A percentile compares a stretch with the other conserved stretches of the same genome.
These are phyloP conservation scores for Pangasius djambal DNA, from an alignment of 2,797 vertebrate species.

Conservation along the genomic window DNA sequence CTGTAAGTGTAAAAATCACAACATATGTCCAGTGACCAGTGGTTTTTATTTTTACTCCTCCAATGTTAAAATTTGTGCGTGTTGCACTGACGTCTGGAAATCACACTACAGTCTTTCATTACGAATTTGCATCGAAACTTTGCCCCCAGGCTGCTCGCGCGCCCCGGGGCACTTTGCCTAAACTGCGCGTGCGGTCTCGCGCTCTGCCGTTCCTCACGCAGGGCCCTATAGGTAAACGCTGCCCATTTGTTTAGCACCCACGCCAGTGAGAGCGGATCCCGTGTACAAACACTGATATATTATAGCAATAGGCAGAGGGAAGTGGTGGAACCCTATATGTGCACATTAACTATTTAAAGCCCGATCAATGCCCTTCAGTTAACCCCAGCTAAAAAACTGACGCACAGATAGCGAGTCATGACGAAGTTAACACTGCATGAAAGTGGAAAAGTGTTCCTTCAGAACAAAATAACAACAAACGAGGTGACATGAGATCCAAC, in stretches of 20 bases:
- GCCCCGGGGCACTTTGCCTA: conserved; percentile 55
- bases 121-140: conserved; percentile 51
- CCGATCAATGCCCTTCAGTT: conserved; percentile 66
- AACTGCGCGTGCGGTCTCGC: conserved; percentile 46
- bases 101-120: conserved; percentile 47
- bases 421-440: conserved; percentile 29
- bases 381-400: conserved; percentile 61
- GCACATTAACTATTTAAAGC: conserved; percentile 71
- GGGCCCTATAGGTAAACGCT: conserved; percentile 53
- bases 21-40: neutral
- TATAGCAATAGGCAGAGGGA: conserved; percentile 58
- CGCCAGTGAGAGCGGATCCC: conserved; percentile 51
- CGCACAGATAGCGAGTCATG: conserved; percentile 50
- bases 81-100: conserved; percentile 52
- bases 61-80: conserved; percentile 36
- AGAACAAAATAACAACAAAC: neutral
- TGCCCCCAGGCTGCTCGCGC: conserved; percentile 36
- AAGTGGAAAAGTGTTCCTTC: conserved; percentile 16
- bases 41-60: neutral
- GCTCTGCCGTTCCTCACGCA: conserved; percentile 33
- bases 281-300: conserved; percentile 62
- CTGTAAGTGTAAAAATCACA: neutral
- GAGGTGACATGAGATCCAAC: neutral
- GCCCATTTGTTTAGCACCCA: conserved; percentile 60
- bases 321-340: conserved; percentile 60